Percentiles rank a stretch among this genome's conserved stretches.
Conservation (phyloP, 2,888 invertebrate species). For the Nephrocerus scutellatus region DNA sequence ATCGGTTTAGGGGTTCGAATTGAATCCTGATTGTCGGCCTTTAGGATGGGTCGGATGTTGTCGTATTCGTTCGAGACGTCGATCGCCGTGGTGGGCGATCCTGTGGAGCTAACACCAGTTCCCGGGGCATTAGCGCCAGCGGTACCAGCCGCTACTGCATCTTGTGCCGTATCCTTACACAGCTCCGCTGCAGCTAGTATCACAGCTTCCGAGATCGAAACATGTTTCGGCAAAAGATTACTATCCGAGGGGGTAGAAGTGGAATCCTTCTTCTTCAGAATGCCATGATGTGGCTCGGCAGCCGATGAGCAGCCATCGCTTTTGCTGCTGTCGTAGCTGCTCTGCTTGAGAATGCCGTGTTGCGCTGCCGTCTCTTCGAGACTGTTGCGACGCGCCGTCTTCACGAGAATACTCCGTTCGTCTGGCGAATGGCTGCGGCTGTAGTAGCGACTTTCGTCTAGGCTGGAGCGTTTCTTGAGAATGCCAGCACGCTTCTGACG, state of each 20-base stretch:
- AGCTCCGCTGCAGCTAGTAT: constrained; percentile 49
- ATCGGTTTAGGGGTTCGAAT: constrained; percentile 63
- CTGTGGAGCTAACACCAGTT: constrained; percentile 29
- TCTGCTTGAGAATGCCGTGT: constrained; percentile 73
- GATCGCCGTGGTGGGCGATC: constrained; percentile 33
- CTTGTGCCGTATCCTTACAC: constrained; percentile 48
- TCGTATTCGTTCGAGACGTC: constrained; percentile 45
- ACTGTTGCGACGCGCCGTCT: constrained; percentile 45
- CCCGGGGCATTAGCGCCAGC: constrained; percentile 20
- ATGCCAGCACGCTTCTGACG: constrained; percentile 63
- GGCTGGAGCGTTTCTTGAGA: constrained; percentile 73
- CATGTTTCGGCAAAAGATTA: constrained; percentile 42
- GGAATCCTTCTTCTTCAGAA: constrained; percentile 57
- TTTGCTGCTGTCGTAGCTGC: constrained; percentile 59
- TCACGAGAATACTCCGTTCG: constrained; percentile 45
- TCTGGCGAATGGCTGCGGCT: constrained; percentile 48
- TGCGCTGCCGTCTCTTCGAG: constrained; percentile 40
- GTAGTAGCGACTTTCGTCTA: constrained; percentile 59
- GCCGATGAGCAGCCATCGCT: constrained; percentile 57
- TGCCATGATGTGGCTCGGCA: constrained; percentile 61
- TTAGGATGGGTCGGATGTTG: constrained; percentile 71
- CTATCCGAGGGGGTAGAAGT: constrained; percentile 45
- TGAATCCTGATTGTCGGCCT: constrained; percentile 61
- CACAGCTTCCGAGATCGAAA: constrained; percentile 47
- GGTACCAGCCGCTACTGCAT: constrained; percentile 6